Base-by-base conservation (phyloP, 2,113 vertebrate species). In the Cyprinodon tularosa region DNA sequence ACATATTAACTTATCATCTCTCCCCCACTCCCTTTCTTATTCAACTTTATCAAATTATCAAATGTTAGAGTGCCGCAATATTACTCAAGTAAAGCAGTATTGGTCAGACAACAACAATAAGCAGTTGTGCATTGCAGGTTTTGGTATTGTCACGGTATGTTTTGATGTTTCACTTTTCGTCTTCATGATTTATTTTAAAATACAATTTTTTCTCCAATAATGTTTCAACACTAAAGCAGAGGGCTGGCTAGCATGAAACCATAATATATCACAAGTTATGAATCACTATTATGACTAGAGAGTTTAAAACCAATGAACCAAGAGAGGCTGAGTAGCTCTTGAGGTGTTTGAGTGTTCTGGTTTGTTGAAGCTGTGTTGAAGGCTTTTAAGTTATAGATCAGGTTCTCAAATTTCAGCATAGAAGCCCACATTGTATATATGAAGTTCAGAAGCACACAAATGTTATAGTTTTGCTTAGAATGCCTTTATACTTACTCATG, bases 251-350 rank as follows among this genome's bases (percentile, higher is more conserved):
- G 68, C 45, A 65, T 44, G 62, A 65, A 12, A 63, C 50, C 40
- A 72, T 50, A 76, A 81, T 76, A 57, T 48, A 76, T 85, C 77
- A 80, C 74, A 62, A 85, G 71, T 72, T 62, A 86, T 78, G 80
- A 71, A 88, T 87, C 72, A 68, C 68, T 82, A 74, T 88, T 90
- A 74, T 84, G 85, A 83, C 84, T 83, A 38, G 90, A 40, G 91
- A 81, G 84, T 87, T 90, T 71, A 90, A 82, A 86, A 40, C 62
- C 72, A 66, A n/a, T 77, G 80, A 90, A 87, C 88, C 83, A 68
- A 81, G 77, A 68, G 75, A 75, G 66, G 17, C 50, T 84, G 80
- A 84, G 72, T 42, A 37, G 29, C 68, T 86, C 64, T 78, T 64
- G 66, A 71, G 82, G 67, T 80, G 64, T 82, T 85, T 83, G 76